Evolutionary conservation across 2,888 invertebrate species (phyloP).

Genomic region (Lasius fuliginosus): DNA sequence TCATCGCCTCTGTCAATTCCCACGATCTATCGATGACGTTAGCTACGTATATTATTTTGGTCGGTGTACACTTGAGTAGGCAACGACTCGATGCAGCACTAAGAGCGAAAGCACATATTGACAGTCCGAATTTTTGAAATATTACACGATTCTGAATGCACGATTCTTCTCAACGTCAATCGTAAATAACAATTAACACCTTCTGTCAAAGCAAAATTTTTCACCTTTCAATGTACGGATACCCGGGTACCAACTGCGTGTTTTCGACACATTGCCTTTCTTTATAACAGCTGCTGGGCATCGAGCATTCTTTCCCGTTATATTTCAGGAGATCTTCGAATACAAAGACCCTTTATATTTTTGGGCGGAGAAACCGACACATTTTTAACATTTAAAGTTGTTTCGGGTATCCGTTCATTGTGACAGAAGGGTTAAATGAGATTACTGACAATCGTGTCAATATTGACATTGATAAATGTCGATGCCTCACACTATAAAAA

Average conservation of each 20-base stretch:
- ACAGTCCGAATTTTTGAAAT: background rate
- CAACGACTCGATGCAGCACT: background rate
- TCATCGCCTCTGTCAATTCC: conserved; percentile 39
- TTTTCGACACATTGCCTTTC: no score
- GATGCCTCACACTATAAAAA: background rate
- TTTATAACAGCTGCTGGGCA: no score
- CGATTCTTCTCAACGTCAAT: background rate
- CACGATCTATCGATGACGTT: conserved; percentile 28
- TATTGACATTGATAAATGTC: background rate
- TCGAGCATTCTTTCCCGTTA: no score
- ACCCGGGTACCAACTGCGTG: no score
- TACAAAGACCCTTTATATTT: no score
- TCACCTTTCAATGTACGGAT: no score
- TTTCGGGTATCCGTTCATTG: no score
- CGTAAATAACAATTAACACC: background rate
- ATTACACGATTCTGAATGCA: background rate
- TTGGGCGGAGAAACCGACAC: no score
- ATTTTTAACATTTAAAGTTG: no score
- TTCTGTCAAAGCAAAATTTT: no score
- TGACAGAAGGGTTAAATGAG: no score
- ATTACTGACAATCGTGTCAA: background rate
- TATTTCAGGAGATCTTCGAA: no score
- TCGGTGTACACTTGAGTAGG: background rate
- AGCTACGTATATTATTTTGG: conserved; percentile 26
- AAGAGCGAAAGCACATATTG: background rate